Evolutionary conservation across 2,113 vertebrate species (phyloP).

Genomic region (Pogonocichla stellata): DNA sequence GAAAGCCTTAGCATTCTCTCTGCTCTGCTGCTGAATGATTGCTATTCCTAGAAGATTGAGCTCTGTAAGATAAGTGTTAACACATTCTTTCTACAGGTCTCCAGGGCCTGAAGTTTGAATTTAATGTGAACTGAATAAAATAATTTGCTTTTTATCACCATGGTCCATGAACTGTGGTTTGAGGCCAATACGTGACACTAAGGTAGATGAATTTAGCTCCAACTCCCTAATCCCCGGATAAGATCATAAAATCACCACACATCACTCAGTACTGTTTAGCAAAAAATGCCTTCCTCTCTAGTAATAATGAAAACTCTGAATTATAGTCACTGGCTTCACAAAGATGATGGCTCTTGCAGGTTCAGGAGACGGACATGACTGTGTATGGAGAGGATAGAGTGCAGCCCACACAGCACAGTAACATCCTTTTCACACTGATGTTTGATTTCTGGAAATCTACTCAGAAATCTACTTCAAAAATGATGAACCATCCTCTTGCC

Average conservation of each 20-base stretch:
- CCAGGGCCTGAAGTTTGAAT: conserved; percentile 54
- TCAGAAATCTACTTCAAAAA: not conserved
- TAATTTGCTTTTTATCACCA: conserved; percentile 76
- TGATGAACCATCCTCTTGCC: not conserved
- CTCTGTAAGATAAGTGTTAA: conserved; percentile 60
- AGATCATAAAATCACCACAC: conserved; percentile 60
- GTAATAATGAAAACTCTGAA: conserved; percentile 28
- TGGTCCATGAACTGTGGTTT: conserved; percentile 63
- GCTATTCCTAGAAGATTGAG: conserved; percentile 62
- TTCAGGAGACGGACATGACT: not conserved
- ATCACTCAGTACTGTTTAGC: conserved; percentile 54
- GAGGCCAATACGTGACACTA: conserved; percentile 38
- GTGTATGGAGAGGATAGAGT: not conserved
- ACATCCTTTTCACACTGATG: not conserved
- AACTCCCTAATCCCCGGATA: conserved; percentile 42
- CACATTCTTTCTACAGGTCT: conserved; percentile 62
- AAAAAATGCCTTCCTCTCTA: conserved; percentile 24
- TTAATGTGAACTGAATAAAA: conserved; percentile 68
- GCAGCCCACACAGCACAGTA: not conserved
- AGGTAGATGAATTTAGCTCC: conserved; percentile 63
- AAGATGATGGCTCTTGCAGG: conserved; percentile 32
- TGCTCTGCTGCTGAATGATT: conserved; percentile 46
- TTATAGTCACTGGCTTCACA: not conserved
- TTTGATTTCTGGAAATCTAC: not conserved
- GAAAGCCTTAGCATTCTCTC: conserved; percentile 14